Conservation (phyloP, 2,797 vertebrate species). For the Notolepis coatsorum region DNA sequence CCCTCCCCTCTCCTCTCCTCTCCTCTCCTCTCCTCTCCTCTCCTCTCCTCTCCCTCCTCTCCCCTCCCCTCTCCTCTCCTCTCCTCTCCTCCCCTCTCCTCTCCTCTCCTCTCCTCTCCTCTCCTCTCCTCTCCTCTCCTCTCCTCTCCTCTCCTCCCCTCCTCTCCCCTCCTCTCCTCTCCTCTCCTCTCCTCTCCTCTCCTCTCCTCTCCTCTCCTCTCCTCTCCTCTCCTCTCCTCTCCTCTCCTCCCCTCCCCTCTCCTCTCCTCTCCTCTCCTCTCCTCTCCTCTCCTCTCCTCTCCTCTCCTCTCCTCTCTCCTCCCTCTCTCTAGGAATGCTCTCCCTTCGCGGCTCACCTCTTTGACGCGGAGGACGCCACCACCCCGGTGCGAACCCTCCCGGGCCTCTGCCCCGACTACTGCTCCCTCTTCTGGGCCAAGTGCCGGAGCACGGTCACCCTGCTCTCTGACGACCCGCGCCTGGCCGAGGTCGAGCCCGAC, state of each 20-base stretch:
- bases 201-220: not conserved
- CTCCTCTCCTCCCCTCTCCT: too few relatives aligned
- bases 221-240: not conserved
- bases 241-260: constrained; percentile 4
- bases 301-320: not conserved
- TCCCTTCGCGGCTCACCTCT: constrained; percentile 94
- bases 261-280: constrained; percentile 7
- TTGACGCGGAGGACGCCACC: constrained; percentile 90
- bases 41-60: too few relatives aligned
- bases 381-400: constrained; percentile 88
- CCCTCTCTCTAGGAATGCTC: constrained; percentile 89
- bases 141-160: not conserved
- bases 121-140: not conserved
- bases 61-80: too few relatives aligned
- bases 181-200: not conserved
- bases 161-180: not conserved
- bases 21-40: too few relatives aligned
- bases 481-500: constrained; percentile 75
- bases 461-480: constrained; percentile 79
- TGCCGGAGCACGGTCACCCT: constrained; percentile 83
- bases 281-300: not conserved
- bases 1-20: too few relatives aligned
- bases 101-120: too few relatives aligned
- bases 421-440: constrained; percentile 82
- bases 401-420: constrained; percentile 93